These are phyloP conservation scores for Kobus ellipsiprymnus DNA, from an alignment of 2,113 vertebrate species.

Conservation along the genomic window DNA sequence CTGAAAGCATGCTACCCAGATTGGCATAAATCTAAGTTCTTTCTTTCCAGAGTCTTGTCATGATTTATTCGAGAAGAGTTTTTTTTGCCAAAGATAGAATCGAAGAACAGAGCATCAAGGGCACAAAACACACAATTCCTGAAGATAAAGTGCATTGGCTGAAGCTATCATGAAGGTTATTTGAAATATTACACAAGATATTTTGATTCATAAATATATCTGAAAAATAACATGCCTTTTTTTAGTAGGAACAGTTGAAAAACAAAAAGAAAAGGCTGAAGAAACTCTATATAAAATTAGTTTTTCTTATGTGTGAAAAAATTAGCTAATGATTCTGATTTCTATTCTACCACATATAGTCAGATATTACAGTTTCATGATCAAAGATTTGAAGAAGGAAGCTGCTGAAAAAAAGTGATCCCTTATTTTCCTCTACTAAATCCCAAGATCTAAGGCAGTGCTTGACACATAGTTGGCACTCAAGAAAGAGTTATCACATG, in stretches of 20 bases:
- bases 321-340: background rate
- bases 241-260: background rate
- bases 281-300: background rate
- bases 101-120: background rate
- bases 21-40: conserved; percentile 30
- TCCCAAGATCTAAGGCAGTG: background rate
- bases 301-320: background rate
- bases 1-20: conserved; percentile 29
- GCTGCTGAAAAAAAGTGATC: background rate
- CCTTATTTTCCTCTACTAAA: background rate
- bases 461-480: background rate
- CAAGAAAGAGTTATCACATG: background rate
- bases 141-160: background rate
- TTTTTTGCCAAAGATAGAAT: conserved; percentile 14
- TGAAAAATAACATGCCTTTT: background rate
- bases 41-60: background rate
- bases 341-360: background rate
- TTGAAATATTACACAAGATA: background rate
- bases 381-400: background rate
- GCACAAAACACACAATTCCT: background rate
- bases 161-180: background rate
- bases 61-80: background rate
- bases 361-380: background rate
- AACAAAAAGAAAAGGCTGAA: background rate
- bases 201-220: background rate